Conservation (phyloP, 2,888 invertebrate genomes). For the Apomyelois bistriatella region DNA sequence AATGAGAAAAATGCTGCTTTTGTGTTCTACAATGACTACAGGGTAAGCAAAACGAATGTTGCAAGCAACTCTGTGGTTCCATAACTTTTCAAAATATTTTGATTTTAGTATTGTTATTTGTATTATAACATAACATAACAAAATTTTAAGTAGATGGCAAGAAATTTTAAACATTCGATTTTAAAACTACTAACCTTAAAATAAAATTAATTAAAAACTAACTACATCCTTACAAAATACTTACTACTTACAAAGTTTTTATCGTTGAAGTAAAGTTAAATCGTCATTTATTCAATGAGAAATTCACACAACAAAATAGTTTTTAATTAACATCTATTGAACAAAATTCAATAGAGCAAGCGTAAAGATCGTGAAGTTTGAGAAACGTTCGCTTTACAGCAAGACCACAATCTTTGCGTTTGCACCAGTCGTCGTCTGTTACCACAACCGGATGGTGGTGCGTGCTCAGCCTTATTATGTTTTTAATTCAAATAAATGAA, state of each 20-base stretch:
- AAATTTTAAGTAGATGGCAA: too few relatives aligned
- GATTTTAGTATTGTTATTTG: too few relatives aligned
- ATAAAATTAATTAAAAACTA: too few relatives aligned
- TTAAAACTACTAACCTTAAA: background rate
- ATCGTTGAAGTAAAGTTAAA: too few relatives aligned
- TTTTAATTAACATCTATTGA: conserved; percentile 21
- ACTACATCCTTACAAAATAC: too few relatives aligned
- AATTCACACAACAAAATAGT: background rate
- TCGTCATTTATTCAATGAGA: background rate
- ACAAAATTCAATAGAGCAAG: conserved; percentile 22
- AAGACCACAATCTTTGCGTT: conserved; percentile 48
- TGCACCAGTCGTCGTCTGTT: conserved; percentile 46
- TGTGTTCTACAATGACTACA: conserved; percentile 36
- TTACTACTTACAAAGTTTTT: too few relatives aligned
- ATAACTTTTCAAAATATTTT: conserved; percentile 30
- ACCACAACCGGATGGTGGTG: conserved; percentile 41
- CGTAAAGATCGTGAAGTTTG: conserved; percentile 42
- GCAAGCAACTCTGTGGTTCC: conserved; percentile 34
- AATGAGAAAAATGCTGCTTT: conserved; percentile 26
- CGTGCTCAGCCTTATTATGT: conserved; percentile 20
- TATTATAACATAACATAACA: too few relatives aligned
- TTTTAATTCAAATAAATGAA: conserved; percentile 16
- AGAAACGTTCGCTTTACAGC: conserved; percentile 43
- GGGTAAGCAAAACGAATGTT: conserved; percentile 36
- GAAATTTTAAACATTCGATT: too few relatives aligned